Evolutionary conservation across 2,888 invertebrate species (phyloP).

Genomic region (Drosophila flavopinicola): DNA sequence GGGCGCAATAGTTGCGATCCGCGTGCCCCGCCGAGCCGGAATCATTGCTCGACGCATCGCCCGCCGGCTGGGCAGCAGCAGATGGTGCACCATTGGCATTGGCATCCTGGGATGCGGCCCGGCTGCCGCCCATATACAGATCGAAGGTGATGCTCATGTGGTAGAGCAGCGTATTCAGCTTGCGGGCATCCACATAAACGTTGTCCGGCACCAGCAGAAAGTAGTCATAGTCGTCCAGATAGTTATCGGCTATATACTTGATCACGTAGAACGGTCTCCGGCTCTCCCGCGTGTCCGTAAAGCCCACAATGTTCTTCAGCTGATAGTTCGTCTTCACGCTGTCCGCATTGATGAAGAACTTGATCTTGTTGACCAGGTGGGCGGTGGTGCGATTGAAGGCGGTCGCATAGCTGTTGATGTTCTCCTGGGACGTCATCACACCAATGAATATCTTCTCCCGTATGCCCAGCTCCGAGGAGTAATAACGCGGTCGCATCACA

Average conservation of each 20-base stretch:
- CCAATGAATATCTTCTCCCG: constrained; percentile 94
- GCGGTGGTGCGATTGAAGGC: constrained; percentile 96
- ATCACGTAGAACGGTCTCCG: constrained; percentile 94
- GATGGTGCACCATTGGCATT: constrained; percentile 6
- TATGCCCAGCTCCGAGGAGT: constrained; percentile 97
- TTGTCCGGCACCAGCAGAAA: constrained; percentile 94
- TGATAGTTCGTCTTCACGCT: constrained; percentile 86
- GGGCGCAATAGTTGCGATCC: constrained; percentile 84
- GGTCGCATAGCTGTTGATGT: constrained; percentile 89
- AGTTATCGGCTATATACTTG: constrained; percentile 95
- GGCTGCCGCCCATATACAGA: constrained; percentile 92
- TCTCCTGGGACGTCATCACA: constrained; percentile 91
- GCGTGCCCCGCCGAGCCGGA: constrained; percentile 54
- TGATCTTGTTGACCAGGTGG: constrained; percentile 92
- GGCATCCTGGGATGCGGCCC: constrained; percentile 57
- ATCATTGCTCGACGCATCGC: constrained; percentile 25
- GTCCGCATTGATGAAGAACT: constrained; percentile 90
- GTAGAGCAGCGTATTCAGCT: constrained; percentile 89
- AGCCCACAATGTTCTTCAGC: constrained; percentile 92
- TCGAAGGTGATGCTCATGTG: constrained; percentile 93
- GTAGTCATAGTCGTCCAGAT: constrained; percentile 95
- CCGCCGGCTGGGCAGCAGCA: constrained; percentile 7
- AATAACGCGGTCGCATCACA: constrained; percentile 94
- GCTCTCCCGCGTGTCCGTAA: constrained; percentile 91
- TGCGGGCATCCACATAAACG: constrained; percentile 92